Base-by-base conservation (phyloP, 2,113 vertebrate genomes). In the Helogale parvula region DNA sequence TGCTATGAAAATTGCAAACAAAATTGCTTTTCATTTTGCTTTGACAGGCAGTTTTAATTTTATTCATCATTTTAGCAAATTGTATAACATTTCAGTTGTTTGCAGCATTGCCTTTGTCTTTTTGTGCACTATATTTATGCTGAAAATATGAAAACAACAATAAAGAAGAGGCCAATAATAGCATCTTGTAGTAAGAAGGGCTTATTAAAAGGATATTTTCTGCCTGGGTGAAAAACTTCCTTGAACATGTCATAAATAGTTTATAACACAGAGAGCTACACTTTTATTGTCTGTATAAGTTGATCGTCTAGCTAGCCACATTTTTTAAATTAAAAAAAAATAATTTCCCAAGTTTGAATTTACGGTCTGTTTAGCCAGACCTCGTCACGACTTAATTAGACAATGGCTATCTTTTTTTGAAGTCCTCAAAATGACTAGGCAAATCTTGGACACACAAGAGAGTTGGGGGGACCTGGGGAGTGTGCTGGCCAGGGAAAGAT, bases 151-250 rank as follows among this genome's bases (percentile, higher is more conserved):
- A 98, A 99, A 98, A 98, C 98, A 98, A 98, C 98, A 97, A 98
- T 99, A 99, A 99, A 99, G 96, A 98, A 98, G 98, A 98, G 93
- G 94, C 98, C 98, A 98, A 97, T 99, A 99, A 99, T 98, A 98
- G 98, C n/a, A 69, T 98, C 98, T 98, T 98, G 98, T 97, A 98
- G 98, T 99, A 98, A 98, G 98, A 99, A 98, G 84, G 97, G 96
- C 98, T 98, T 99, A 99, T 99, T 99, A 99, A 99, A 98, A 98
- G 99, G 98, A 98, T 99, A 98, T 99, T 99, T 99, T 99, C 98
- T 99, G 98, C 98, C 98, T 98, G 98, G 98, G 96, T 99, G 98
- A 99, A 98, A 99, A 98, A 98, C 98, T 98, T 98, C 98, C 97
- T 98, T 98, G 97, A 98, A 98, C 98, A 98, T 97, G 97, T 98